Evolutionary conservation across 2,888 invertebrate genomes (phyloP).

Genomic region (Hirtodrosophila confusa): DNA sequence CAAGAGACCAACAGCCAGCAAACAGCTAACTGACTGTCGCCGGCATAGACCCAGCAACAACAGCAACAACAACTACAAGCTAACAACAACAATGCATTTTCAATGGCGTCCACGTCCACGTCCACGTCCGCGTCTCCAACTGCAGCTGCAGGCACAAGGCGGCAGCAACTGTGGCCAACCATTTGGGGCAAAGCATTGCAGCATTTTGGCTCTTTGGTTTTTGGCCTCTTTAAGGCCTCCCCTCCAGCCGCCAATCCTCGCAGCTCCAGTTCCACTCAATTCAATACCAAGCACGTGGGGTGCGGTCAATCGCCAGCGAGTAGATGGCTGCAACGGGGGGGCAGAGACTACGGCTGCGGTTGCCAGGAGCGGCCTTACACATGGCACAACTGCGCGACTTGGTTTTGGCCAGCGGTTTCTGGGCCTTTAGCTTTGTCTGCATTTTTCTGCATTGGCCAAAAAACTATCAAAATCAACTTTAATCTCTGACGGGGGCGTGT

Average conservation of each 20-base stretch:
- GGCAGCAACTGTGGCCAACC: conserved; percentile 48
- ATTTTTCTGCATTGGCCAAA: conserved; percentile 47
- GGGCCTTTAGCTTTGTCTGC: conserved; percentile 36
- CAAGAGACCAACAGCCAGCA: conserved; percentile 41
- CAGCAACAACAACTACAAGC: conserved; percentile 31
- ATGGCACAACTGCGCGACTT: conserved; percentile 45
- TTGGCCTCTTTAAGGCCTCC: conserved; percentile 37
- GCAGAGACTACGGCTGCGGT: conserved; percentile 19
- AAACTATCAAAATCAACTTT: conserved; percentile 44
- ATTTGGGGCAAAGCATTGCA: conserved; percentile 55
- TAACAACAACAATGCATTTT: conserved; percentile 46
- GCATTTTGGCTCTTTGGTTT: conserved; percentile 30
- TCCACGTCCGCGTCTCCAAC: conserved; percentile 59
- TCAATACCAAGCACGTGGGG: conserved; percentile 66
- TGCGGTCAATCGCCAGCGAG: conserved; percentile 55
- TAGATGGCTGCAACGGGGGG: not conserved
- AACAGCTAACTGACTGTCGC: conserved; percentile 15
- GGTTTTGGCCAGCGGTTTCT: conserved; percentile 8
- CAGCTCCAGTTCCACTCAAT: conserved; percentile 22
- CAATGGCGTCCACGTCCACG: conserved; percentile 69
- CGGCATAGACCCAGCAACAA: conserved; percentile 11
- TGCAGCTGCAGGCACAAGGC: conserved; percentile 75
- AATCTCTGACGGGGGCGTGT: conserved; percentile 67
- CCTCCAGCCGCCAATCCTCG: not conserved
- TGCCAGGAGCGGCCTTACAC: conserved; percentile 50